Base-by-base conservation (phyloP, 2,113 vertebrate genomes). In the Megaleporinus macrocephalus region DNA sequence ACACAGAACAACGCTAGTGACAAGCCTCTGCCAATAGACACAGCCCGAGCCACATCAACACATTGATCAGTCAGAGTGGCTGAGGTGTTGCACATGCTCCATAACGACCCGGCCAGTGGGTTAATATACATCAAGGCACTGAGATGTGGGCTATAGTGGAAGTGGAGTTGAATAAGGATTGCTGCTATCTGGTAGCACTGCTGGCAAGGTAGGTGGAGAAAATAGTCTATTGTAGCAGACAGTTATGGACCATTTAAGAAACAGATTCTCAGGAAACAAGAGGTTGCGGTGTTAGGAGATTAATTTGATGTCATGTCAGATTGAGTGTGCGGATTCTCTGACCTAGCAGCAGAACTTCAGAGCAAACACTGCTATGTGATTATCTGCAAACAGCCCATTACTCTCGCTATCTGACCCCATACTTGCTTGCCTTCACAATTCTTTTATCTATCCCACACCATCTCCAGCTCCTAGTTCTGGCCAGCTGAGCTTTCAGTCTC, bases 41-140 rank as follows among this genome's bases (percentile, higher is more conserved):
- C 68, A 71, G 80, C 22, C 47, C 79, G 78, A 65, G 1, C 27
- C 87, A 84, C 75, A 55, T 65, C 78, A 69, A 75, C 63, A 66
- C 76, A 80, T 78, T 82, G 84, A 90, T 89, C 83, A 83, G 72
- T 14, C 29, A 26, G 71, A 79, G 26, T 20, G 76, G 51, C 84
- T 61, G 11, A 85, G 55, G 29, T 62, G 22, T 57, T 63, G 30
- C 68, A 75, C 10, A 36, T 49, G 75, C 73, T 9, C 57, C 36
- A 70, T 82, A 62, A 75, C 26, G 33, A 85, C 26, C 6, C 62
- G 12, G 6, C 63, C 62, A 68, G 57, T 51, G 20, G 29, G 61
- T 63, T 86, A 26, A 66, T 77, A 73, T 49, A 73, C 65, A 70
- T 63, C 3, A 36, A 16, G 51, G 12, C 63, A 18, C 9, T 44